Evolutionary conservation across 1,140 invertebrate genomes (phyloP), one percentile per base, ranked within the genome.

Genomic region (Gryon sp.): DNA sequence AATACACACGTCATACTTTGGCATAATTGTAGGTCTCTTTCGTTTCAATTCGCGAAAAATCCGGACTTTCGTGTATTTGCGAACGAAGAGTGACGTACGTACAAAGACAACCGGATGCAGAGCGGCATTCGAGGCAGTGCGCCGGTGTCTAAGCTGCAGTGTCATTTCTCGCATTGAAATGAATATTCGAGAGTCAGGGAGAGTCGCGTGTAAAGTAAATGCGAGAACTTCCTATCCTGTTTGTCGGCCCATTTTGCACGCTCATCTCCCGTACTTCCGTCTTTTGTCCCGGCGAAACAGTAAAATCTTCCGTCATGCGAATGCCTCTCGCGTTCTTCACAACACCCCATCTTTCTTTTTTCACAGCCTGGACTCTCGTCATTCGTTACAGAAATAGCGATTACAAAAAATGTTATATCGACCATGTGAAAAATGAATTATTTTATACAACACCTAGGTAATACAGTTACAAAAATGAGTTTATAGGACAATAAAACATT

Each of bases 131-230:
- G 45, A 45, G 32, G 52, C 50, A 63, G 16, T 18, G 59, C 50
- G 26, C 19, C 62, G 36, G 19, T 75, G 43, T 69, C 73, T 69
- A 76, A 69, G 63, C 45, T 76, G 48, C 63, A 76, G 34, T 50
- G 57, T 69, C 68, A 70, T 68, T 70, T 78, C 65, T 59, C 65
- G 28, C 70, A 57, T 65, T 57, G 59, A 52, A 74, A 78, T 78
- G 69, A 74, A 78, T 74, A 78, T 78, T 78, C 70, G 63, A 63
- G 69, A 70, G 40, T 28, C 55, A 38, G 38, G n/a, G n/a, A n/a
- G n/a, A 57, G 36, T 68, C 48, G 70, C 69, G 60, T 78, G 53
- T 50, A 78, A 74, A 62, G 60, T 32, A 74, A 78, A 78, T 65
- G 68, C 55, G 32, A 55, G 57, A 66, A 74, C 59, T 70, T 65